Evolutionary conservation across 2,113 vertebrate genomes (phyloP).

Genomic region (Ornithorhynchus anatinus): DNA sequence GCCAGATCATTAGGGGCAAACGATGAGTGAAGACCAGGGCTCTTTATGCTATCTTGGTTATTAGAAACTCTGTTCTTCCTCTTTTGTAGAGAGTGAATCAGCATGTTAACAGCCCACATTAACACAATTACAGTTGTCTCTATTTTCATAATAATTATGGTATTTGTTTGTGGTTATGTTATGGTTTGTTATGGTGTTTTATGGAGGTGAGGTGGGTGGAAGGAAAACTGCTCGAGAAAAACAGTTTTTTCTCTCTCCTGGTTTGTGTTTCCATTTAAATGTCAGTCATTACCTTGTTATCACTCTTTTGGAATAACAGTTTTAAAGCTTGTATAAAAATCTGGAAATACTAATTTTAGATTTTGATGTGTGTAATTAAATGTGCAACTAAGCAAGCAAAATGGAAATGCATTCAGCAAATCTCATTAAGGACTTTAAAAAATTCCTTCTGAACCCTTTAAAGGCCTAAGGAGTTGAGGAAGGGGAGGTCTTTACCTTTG

Average conservation of each 20-base stretch:
- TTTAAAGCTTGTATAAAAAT: neutral
- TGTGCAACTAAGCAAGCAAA: neutral
- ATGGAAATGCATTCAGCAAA: neutral
- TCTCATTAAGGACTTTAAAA: neutral
- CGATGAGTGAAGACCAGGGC: too few relatives aligned
- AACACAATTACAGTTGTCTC: too few relatives aligned
- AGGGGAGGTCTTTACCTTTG: too few relatives aligned
- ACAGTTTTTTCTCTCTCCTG: neutral
- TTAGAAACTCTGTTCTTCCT: too few relatives aligned
- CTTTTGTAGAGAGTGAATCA: too few relatives aligned
- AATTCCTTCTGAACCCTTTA: too few relatives aligned
- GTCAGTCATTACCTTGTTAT: neutral
- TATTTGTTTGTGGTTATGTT: too few relatives aligned
- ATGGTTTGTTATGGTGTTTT: neutral
- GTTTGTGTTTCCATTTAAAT: neutral
- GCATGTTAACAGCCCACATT: too few relatives aligned
- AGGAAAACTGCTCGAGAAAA: neutral
- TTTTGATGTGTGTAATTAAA: neutral
- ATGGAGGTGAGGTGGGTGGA: neutral
- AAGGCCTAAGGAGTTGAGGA: too few relatives aligned
- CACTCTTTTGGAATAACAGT: neutral
- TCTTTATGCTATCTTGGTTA: too few relatives aligned
- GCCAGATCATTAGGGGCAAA: too few relatives aligned
- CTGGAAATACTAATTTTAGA: neutral
- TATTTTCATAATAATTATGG: too few relatives aligned